Conservation (phyloP, 2,888 invertebrate species). For the Cacoxenus indagator region DNA sequence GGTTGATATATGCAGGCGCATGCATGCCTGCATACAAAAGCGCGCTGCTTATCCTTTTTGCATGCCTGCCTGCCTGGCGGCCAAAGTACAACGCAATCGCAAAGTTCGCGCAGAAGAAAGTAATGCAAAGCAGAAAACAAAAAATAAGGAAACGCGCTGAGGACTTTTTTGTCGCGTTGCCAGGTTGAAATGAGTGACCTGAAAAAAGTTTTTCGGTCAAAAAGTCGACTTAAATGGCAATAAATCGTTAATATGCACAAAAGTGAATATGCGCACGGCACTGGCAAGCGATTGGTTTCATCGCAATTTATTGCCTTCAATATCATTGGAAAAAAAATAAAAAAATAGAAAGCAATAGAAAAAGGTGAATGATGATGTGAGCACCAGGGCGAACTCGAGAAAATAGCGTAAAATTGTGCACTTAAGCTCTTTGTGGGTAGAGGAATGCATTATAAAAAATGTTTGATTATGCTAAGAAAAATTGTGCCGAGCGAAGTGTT, state of each 20-base stretch:
- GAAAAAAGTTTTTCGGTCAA: slow-evolving; percentile 38
- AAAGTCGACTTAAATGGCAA: slow-evolving; percentile 44
- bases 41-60: slow-evolving; percentile 26
- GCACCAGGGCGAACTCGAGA: not conserved
- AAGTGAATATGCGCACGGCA: not conserved
- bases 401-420: not conserved
- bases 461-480: not conserved
- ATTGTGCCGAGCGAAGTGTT: not conserved
- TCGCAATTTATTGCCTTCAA: not conserved
- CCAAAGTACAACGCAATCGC: slow-evolving; percentile 1
- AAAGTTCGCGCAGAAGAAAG: not conserved
- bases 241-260: slow-evolving; percentile 38
- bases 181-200: slow-evolving; percentile 32
- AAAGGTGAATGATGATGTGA: not conserved
- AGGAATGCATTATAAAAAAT: not conserved
- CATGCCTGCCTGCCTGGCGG: not conserved
- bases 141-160: not conserved
- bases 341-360: not conserved
- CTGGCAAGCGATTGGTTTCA: slow-evolving; percentile 6
- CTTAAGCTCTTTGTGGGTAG: not conserved
- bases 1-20: slow-evolving; percentile 14
- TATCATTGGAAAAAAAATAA: not conserved
- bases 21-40: slow-evolving; percentile 21
- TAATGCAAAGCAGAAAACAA: slow-evolving; percentile 4
- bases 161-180: not conserved